These are phyloP conservation scores for Petrosia ficiformis DNA, from an alignment of 37 sponge, comb jelly and placozoan species.

Conservation along the genomic window DNA sequence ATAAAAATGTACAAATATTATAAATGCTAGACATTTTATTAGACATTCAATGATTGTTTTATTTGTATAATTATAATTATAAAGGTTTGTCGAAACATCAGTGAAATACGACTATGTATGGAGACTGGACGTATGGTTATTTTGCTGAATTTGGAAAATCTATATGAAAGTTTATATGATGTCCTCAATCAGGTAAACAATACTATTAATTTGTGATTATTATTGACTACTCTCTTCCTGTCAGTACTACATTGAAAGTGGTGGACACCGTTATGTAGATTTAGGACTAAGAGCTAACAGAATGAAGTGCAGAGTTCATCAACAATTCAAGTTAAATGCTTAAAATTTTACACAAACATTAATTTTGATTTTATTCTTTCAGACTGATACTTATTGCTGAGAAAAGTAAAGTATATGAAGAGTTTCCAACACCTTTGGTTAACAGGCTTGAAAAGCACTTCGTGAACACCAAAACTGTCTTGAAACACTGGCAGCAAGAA, in stretches of 20 bases:
- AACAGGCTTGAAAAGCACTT: slow-evolving; percentile 73
- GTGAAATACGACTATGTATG: slow-evolving; percentile 56
- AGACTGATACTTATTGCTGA: slow-evolving; percentile 48
- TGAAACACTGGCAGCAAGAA: slow-evolving; percentile 10
- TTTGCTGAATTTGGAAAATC: slow-evolving; percentile 50
- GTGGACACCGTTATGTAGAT: slow-evolving; percentile 51
- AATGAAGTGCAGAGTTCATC: slow-evolving; percentile 51
- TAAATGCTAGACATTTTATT: too few species aligned
- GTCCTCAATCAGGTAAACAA: slow-evolving; percentile 34
- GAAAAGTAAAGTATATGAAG: slow-evolving; percentile 36
- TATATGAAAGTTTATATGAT: slow-evolving; percentile 62
- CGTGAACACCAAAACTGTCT: slow-evolving; percentile 19
- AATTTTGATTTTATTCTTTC: not conserved
- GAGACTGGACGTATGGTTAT: slow-evolving; percentile 54
- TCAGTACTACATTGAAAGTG: slow-evolving; percentile 46
- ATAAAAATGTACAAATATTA: too few species aligned
- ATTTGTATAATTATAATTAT: not conserved
- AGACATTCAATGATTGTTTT: too few species aligned
- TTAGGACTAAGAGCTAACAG: slow-evolving; percentile 41
- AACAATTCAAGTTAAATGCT: slow-evolving; percentile 24
- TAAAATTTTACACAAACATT: too few species aligned
- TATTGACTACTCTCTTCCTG: not conserved
- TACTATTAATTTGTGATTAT: slow-evolving; percentile 7
- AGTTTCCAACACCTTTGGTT: slow-evolving; percentile 73
- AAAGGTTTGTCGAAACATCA: slow-evolving; percentile 55